These are phyloP conservation scores for Cristatella mucedo DNA, from an alignment of 2,888 invertebrate species.

Conservation along the genomic window DNA sequence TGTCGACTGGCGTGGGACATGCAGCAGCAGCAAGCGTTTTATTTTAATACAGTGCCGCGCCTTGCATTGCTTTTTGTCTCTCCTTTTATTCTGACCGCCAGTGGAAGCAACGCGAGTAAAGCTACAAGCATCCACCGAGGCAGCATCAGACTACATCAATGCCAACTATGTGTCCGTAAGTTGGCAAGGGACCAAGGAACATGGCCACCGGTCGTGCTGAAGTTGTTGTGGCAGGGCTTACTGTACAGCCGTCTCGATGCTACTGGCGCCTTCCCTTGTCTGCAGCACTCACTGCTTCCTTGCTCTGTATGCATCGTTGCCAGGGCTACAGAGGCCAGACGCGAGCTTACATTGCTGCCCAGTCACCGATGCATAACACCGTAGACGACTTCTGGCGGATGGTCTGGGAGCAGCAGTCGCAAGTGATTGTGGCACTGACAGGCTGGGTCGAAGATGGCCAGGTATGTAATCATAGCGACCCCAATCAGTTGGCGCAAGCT, in stretches of 20 bases:
- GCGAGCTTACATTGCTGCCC: slow-evolving; percentile 76
- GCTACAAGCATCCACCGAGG: slow-evolving; percentile 55
- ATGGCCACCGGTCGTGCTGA: too few relatives aligned
- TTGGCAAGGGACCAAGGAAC: too few relatives aligned
- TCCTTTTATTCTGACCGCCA: slow-evolving; percentile 12
- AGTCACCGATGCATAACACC: slow-evolving; percentile 70
- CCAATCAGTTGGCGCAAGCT: slow-evolving; percentile 15
- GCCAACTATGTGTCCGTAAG: slow-evolving; percentile 78
- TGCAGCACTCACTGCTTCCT: too few relatives aligned
- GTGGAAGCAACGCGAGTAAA: slow-evolving; percentile 74
- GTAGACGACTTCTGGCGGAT: slow-evolving; percentile 80
- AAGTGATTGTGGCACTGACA: slow-evolving; percentile 74
- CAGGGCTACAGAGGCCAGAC: slow-evolving; percentile 70
- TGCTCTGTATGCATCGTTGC: slow-evolving; percentile 13
- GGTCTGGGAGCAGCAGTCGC: slow-evolving; percentile 84
- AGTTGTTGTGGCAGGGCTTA: too few relatives aligned
- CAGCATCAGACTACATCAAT: slow-evolving; percentile 74
- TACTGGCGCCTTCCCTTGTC: too few relatives aligned
- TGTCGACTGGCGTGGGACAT: too few relatives aligned
- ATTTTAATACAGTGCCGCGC: neutral
- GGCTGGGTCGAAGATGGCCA: slow-evolving; percentile 74
- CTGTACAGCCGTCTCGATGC: too few relatives aligned
- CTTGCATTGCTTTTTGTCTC: neutral
- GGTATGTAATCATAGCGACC: slow-evolving; percentile 47
- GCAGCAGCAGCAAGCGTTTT: too few relatives aligned